A percentile compares a stretch with the other conserved stretches of the same genome.
Evolutionary conservation across 2,113 vertebrate genomes (phyloP).

Genomic region (Pitta sordida): DNA sequence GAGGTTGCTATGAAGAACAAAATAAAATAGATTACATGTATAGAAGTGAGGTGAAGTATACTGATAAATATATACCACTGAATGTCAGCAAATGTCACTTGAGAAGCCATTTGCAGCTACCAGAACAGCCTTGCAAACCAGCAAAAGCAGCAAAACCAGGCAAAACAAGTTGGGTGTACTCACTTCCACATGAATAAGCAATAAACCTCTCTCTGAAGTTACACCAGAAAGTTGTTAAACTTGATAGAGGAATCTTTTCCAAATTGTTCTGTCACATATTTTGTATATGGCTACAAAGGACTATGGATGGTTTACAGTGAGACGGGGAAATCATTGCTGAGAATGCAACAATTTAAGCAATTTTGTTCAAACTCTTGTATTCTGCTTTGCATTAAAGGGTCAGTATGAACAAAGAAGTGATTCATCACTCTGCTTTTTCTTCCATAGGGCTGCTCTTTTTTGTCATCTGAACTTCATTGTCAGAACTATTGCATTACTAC

Average conservation of each 20-base stretch:
- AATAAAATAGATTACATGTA: constrained; percentile 92
- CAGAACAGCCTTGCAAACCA: constrained; percentile 88
- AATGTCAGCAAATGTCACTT: constrained; percentile 99
- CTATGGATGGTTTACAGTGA: constrained; percentile 12
- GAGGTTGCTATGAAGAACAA: constrained; percentile 85
- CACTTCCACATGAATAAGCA: constrained; percentile 97
- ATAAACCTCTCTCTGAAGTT: constrained; percentile 89
- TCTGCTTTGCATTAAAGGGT: background rate
- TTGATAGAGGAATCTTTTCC: constrained; percentile 80
- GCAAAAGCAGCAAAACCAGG: constrained; percentile 85
- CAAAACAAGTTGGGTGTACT: constrained; percentile 85
- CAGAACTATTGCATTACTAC: background rate
- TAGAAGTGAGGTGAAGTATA: constrained; percentile 89
- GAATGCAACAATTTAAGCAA: background rate
- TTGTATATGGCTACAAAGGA: constrained; percentile 37
- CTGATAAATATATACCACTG: constrained; percentile 98
- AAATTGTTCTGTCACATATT: constrained; percentile 10
- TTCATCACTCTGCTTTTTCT: background rate
- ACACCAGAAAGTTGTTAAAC: constrained; percentile 88
- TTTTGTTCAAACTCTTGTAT: constrained; percentile 12
- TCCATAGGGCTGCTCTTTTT: background rate
- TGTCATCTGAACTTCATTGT: background rate
- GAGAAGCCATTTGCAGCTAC: constrained; percentile 96
- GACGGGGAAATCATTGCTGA: background rate
- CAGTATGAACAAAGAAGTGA: constrained; percentile 12